These are phyloP conservation scores for Aquatica leii DNA, from an alignment of 2,888 invertebrate species.

Conservation along the genomic window DNA sequence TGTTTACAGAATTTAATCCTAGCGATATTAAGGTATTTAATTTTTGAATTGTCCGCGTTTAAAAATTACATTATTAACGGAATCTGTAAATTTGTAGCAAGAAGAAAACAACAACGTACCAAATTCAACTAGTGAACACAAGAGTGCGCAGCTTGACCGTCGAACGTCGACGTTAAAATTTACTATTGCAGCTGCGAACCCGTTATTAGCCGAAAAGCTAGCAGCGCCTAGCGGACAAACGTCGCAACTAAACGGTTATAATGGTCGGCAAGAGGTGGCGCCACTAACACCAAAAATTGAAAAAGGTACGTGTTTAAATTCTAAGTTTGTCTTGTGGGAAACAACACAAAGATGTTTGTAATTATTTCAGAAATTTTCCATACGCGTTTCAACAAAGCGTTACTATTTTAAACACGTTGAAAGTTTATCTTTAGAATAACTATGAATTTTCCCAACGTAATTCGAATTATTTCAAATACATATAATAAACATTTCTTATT, in stretches of 20 bases:
- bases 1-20: constrained; percentile 77
- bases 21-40: constrained; percentile 74
- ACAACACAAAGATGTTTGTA: too few relatives aligned
- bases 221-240: constrained; percentile 64
- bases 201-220: constrained; percentile 82
- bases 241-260: constrained; percentile 43
- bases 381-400: too few relatives aligned
- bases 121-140: constrained; percentile 48
- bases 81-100: constrained; percentile 54
- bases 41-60: constrained; percentile 1
- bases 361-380: too few relatives aligned
- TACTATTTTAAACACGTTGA: too few relatives aligned
- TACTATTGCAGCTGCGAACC: constrained; percentile 87
- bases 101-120: constrained; percentile 63
- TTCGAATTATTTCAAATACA: too few relatives aligned
- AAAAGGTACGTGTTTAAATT: too few relatives aligned
- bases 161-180: constrained; percentile 62
- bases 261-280: constrained; percentile 54
- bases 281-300: constrained; percentile 59
- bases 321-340: too few relatives aligned
- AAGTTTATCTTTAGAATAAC: too few relatives aligned
- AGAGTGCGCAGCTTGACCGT: constrained; percentile 55
- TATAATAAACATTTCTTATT: too few relatives aligned
- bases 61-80: background rate
- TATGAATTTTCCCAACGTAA: too few relatives aligned